Conservation (phyloP, 2,888 invertebrate species). For the Macaria liturata region DNA sequence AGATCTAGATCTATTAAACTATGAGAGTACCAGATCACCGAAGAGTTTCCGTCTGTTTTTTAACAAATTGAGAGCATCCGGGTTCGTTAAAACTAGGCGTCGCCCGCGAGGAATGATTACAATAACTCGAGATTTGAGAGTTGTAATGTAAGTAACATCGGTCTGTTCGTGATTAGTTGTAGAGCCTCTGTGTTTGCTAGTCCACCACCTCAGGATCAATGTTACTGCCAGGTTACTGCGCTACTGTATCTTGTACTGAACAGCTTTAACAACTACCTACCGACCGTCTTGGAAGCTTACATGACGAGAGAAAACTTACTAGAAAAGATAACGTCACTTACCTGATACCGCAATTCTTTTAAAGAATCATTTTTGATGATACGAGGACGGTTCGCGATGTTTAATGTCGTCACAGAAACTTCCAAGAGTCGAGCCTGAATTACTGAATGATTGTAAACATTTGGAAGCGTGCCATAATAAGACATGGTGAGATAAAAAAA, state of each 20-base stretch:
- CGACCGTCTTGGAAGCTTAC: slow-evolving; percentile 59
- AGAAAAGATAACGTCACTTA: too few species aligned
- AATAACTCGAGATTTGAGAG: too few species aligned
- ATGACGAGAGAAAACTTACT: slow-evolving; percentile 37
- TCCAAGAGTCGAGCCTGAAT: slow-evolving; percentile 54
- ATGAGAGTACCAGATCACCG: slow-evolving; percentile 76
- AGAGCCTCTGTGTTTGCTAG: slow-evolving; percentile 39
- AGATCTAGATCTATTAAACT: slow-evolving; percentile 63
- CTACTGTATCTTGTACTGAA: slow-evolving; percentile 53
- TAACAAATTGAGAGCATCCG: slow-evolving; percentile 45
- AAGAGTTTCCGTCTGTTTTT: slow-evolving; percentile 50
- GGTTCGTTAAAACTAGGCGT: slow-evolving; percentile 14
- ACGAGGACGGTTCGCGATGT: too few species aligned
- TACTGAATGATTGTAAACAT: slow-evolving; percentile 75
- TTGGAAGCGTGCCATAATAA: slow-evolving; percentile 79
- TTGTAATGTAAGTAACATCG: slow-evolving; percentile 1
- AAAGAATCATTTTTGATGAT: too few species aligned
- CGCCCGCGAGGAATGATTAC: too few species aligned
- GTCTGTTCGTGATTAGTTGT: slow-evolving; percentile 11
- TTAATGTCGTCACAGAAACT: slow-evolving; percentile 57
- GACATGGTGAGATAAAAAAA: slow-evolving; percentile 62
- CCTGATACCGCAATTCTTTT: too few species aligned
- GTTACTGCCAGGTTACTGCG: slow-evolving; percentile 69
- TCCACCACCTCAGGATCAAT: slow-evolving; percentile 67
- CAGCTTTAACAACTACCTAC: slow-evolving; percentile 53